Evolutionary conservation across 2,888 invertebrate genomes (phyloP).

Genomic region (Tenthredo notha): DNA sequence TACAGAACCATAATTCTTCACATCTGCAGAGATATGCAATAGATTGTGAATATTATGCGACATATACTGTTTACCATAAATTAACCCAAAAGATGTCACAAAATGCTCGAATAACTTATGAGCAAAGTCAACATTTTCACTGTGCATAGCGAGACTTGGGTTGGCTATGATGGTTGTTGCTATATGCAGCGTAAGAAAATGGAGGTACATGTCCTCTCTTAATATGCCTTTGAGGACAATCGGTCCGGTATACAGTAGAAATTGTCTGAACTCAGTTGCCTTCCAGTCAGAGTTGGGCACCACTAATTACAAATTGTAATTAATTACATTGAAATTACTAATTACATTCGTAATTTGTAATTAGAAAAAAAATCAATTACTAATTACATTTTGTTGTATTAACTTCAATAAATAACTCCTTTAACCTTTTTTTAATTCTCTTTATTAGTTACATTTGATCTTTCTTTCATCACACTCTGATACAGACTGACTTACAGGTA

Average conservation of each 20-base stretch:
- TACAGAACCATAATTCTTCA: slow-evolving; percentile 52
- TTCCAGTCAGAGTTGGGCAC: no score
- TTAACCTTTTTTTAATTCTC: no score
- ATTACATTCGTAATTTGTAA: no score
- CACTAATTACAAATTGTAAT: no score
- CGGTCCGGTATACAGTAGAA: slow-evolving; percentile 5
- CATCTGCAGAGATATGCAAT: slow-evolving; percentile 56
- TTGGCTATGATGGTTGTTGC: background rate
- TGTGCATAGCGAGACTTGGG: background rate
- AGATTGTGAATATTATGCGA: slow-evolving; percentile 55
- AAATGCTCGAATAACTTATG: slow-evolving; percentile 54
- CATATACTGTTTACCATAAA: slow-evolving; percentile 55
- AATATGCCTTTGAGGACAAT: background rate
- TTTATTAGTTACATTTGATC: no score
- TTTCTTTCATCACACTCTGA: no score
- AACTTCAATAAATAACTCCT: no score
- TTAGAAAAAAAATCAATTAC: no score
- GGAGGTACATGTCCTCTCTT: background rate
- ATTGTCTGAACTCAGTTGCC: background rate
- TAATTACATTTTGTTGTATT: no score
- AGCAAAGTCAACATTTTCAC: background rate
- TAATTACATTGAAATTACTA: no score
- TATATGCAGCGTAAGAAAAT: background rate
- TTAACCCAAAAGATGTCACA: slow-evolving; percentile 57
- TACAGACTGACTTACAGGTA: no score